Conservation (phyloP, 2,888 invertebrate genomes). For the Nematopogon swammerdamellus region DNA sequence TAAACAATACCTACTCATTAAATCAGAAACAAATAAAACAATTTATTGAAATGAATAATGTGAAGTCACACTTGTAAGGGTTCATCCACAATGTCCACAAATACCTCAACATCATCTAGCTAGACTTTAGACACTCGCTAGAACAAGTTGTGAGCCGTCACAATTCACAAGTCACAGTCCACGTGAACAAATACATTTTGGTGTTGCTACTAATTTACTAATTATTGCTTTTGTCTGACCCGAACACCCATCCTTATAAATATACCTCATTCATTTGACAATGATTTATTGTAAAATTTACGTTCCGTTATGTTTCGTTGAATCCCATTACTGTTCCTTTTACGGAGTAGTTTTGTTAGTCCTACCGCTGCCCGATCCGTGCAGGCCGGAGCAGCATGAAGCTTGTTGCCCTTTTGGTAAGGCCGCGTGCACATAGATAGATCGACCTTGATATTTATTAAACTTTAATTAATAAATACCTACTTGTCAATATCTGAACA, state of each 20-base stretch:
- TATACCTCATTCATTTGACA: constrained; percentile 20
- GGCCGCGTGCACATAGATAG: constrained; percentile 18
- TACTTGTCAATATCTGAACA: not conserved
- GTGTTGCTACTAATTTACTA: constrained; percentile 55
- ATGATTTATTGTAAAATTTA: constrained; percentile 23
- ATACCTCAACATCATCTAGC: not conserved
- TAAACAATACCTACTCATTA: too few relatives aligned
- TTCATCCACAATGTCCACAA: not conserved
- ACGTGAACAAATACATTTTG: constrained; percentile 17
- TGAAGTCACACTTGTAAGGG: too few relatives aligned
- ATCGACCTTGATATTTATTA: not conserved
- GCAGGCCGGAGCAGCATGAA: constrained; percentile 87
- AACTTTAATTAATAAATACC: too few relatives aligned
- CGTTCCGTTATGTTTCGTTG: constrained; percentile 39
- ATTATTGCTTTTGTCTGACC: constrained; percentile 51
- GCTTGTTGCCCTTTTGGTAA: constrained; percentile 87
- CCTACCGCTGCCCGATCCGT: constrained; percentile 81
- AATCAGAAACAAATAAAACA: too few relatives aligned
- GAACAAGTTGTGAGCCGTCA: not conserved
- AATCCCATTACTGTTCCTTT: constrained; percentile 35
- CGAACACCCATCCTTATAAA: constrained; percentile 20
- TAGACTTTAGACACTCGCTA: not conserved
- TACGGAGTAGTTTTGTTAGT: constrained; percentile 65
- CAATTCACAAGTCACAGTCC: constrained; percentile 16
- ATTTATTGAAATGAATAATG: too few relatives aligned